These are phyloP conservation scores for Acanthurus tractus DNA, from an alignment of 2,797 vertebrate species.

Conservation along the genomic window DNA sequence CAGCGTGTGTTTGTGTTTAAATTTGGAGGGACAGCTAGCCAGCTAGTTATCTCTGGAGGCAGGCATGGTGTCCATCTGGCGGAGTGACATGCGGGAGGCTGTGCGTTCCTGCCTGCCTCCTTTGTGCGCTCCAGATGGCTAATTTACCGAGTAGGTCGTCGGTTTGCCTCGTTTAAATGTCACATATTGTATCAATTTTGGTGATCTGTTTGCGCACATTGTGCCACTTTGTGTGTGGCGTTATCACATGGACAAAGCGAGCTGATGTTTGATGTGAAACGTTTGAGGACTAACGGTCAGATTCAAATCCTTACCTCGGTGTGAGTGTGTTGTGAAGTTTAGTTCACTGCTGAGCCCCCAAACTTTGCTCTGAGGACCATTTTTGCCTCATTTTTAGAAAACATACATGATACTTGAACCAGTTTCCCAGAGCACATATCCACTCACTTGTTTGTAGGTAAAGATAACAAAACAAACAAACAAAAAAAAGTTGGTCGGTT, in stretches of 20 bases:
- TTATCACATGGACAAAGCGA: background rate
- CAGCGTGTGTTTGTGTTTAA: conserved; percentile 82
- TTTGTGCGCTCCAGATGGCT: conserved; percentile 79
- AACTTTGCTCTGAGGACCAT: background rate
- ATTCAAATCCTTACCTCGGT: conserved; percentile 5
- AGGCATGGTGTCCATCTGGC: conserved; percentile 88
- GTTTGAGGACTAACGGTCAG: conserved; percentile 10
- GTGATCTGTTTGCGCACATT: background rate
- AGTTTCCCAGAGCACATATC: background rate
- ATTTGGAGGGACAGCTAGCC: conserved; percentile 83
- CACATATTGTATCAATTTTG: background rate
- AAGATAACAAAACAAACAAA: conserved; percentile 44
- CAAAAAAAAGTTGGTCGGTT: conserved; percentile 43
- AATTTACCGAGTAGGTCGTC: conserved; percentile 42
- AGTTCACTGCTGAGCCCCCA: background rate
- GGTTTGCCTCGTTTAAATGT: background rate
- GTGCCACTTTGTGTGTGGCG: too few relatives aligned
- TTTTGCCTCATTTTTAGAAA: background rate
- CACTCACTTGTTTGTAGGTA: background rate
- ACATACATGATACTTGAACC: background rate
- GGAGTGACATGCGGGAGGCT: conserved; percentile 76
- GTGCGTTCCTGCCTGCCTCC: conserved; percentile 63
- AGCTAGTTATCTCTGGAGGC: conserved; percentile 79
- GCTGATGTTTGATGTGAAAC: background rate
- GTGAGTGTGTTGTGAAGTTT: conserved; percentile 11